Conservation (phyloP, 64 coral and sea anemone genomes). For the Actinia tenebrosa region DNA sequence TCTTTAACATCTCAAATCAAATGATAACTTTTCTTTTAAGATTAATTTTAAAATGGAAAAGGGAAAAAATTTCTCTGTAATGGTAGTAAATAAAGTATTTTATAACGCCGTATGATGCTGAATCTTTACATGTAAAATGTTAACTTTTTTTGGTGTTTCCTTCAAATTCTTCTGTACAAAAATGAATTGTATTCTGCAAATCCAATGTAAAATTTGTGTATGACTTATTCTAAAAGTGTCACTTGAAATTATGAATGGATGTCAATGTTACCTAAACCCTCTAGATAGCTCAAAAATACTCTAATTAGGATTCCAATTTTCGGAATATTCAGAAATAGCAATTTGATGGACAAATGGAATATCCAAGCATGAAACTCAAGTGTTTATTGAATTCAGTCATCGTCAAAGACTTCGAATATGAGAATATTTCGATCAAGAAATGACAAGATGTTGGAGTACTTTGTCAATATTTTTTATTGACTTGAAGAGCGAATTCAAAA, state of each 20-base stretch:
- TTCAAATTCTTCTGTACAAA: no score
- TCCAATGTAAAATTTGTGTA: no score
- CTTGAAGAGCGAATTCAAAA: neutral
- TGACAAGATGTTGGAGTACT: neutral
- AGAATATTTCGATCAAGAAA: neutral
- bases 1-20: no score
- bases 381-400: conserved; percentile 1
- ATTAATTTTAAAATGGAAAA: no score
- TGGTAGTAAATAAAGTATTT: no score
- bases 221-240: neutral
- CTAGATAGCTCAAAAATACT: neutral
- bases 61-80: no score
- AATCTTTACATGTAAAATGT: no score
- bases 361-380: neutral
- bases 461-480: neutral
- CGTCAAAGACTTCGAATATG: neutral
- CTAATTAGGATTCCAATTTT: neutral
- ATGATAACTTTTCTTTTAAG: no score
- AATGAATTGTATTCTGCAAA: no score
- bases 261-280: neutral
- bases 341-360: neutral
- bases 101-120: no score
- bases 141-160: no score
- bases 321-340: neutral
- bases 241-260: neutral